Base-by-base conservation (phyloP, 1,140 invertebrate genomes). In the Zaprionus ornatus region DNA sequence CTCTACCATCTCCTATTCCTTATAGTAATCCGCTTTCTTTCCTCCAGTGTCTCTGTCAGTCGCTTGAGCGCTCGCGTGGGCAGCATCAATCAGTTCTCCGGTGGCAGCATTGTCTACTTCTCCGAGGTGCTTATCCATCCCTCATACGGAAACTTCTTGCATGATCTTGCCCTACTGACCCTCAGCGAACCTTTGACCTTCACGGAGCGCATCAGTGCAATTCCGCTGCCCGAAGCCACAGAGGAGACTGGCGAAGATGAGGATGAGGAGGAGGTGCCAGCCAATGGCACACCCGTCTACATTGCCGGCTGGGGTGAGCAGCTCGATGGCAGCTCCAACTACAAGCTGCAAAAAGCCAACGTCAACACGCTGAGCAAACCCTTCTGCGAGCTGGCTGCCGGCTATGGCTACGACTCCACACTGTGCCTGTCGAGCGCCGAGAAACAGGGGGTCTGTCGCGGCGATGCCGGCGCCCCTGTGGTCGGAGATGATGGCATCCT, bases 141-240 rank as follows among this genome's bases (percentile, higher is more conserved):
- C 12, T 74, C 86, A 0, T 94, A 92, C 59, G 91, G 88, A 19
- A 68, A 90, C 1, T 67, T 93, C 0, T 1, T 79, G 32, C 93
- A 94, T 54, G 94, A 95, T 52, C 68, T 95, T 12, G 93, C 93
- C 9, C 65, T 95, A 1, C 61, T 95, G 23, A 83, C 80, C 5
- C 57, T 94, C 0, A 67, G 80, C 3, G 12, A 75, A 25, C 25
- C 79, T 0, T 64, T 94, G 19, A 25, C 19, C 17, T 93, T 90
- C 21, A 77, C 4, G 5, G 55, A 85, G 0, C 92, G 84, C 25
- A 84, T 94, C 6, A 82, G 91, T 17, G 77, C 76, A 4, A 84
- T 93, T 9, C 12, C 35, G 0, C 45, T 93, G 62, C 83, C 88
- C 25, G n/a, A 7, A 4, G 15, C 55, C 7, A 37, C 52, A 7